Conservation (phyloP, 2,797 vertebrate genomes). For the Enteromius radiatus region DNA sequence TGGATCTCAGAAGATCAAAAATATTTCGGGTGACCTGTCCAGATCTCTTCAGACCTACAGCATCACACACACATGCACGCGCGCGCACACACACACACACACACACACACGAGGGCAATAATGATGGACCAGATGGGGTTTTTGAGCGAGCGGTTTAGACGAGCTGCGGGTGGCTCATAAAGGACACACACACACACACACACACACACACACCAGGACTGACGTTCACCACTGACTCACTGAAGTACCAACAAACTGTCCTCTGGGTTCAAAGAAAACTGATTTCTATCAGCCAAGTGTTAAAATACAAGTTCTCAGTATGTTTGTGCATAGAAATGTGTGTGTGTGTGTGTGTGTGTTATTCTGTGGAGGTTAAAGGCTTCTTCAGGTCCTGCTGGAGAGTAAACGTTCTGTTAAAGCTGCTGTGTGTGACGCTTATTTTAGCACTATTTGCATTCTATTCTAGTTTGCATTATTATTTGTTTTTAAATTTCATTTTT, state of each 20-base stretch:
- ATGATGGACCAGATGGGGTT: slow-evolving; percentile 83
- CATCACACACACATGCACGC: slow-evolving; percentile 9
- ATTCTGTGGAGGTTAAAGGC: not conserved
- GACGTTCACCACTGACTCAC: not conserved
- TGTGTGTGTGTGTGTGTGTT: not conserved
- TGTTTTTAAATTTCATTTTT: not conserved
- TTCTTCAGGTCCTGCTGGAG: not conserved
- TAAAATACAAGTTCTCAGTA: not conserved
- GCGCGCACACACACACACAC: slow-evolving; percentile 40
- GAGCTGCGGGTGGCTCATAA: slow-evolving; percentile 75
- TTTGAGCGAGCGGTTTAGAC: slow-evolving; percentile 79
- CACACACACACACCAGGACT: slow-evolving; percentile 20
- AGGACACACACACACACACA: slow-evolving; percentile 55
- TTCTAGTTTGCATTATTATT: not conserved
- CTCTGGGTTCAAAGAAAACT: slow-evolving; percentile 23
- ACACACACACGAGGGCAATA: slow-evolving; percentile 67
- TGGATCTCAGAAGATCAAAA: not conserved
- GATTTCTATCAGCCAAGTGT: slow-evolving; percentile 32
- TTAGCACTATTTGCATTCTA: not conserved
- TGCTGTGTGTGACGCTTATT: slow-evolving; percentile 26
- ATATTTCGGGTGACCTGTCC: not conserved
- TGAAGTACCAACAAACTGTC: slow-evolving; percentile 26
- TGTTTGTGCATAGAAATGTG: not conserved
- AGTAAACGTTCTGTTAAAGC: not conserved
- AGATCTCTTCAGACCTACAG: slow-evolving; percentile 11